These are phyloP conservation scores for Pseudochirops corinnae DNA, from an alignment of 2,797 vertebrate species.

Conservation along the genomic window DNA sequence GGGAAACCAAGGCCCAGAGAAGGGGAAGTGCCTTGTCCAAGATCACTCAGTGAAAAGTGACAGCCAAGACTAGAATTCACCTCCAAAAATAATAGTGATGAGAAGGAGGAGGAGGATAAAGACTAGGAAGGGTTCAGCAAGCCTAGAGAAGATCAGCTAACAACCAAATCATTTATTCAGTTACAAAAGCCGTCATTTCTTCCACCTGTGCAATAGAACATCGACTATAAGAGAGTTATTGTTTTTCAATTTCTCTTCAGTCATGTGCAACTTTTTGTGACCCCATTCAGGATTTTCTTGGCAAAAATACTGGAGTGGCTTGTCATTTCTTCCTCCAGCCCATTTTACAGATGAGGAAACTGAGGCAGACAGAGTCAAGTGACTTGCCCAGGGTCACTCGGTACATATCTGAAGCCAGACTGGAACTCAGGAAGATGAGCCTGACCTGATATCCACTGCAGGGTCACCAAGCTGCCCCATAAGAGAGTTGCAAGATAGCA, in stretches of 20 bases:
- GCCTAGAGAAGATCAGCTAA: not conserved
- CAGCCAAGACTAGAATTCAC: not conserved
- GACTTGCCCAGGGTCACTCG: not conserved
- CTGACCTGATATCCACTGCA: not conserved
- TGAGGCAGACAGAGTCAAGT: not conserved
- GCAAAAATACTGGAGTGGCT: not conserved
- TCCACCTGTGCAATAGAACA: not conserved
- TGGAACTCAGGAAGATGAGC: not conserved
- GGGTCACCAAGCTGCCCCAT: not conserved
- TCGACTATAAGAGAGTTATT: not conserved
- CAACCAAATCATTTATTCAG: not conserved
- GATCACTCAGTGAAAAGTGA: not conserved
- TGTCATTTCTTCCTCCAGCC: not conserved
- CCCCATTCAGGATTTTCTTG: not conserved
- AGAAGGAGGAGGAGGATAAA: not conserved
- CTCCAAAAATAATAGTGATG: not conserved
- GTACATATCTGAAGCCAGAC: not conserved
- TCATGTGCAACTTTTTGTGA: not conserved
- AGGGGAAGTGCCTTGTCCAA: not conserved
- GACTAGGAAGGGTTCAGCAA: not conserved
- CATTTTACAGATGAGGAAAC: not conserved
- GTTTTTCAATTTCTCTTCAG: not conserved
- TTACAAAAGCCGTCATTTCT: not conserved
- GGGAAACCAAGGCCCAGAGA: not conserved
- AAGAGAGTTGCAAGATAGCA: not conserved